phyloP scores from a whole-genome alignment of 2,888 invertebrate species.

The Gymnocheta viridis region DNA sequence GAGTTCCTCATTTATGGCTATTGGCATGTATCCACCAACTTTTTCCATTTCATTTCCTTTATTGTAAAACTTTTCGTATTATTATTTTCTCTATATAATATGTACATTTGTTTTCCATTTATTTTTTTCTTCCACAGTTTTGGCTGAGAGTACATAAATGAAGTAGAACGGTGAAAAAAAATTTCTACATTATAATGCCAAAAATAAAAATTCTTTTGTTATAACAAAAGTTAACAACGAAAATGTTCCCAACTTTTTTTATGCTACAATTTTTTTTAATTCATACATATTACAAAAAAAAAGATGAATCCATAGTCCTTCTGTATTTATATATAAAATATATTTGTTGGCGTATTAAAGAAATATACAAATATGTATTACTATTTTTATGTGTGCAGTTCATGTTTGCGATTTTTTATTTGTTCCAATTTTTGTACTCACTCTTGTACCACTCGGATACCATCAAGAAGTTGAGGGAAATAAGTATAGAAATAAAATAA shows the following conservation, averaged over 20 bases:
- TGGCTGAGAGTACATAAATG: constrained; percentile 16
- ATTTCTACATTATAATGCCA: constrained; percentile 46
- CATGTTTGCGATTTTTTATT: neutral
- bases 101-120: constrained; percentile 7
- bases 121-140: constrained; percentile 21
- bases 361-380: constrained; percentile 37
- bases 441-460: neutral
- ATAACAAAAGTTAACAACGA: constrained; percentile 46
- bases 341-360: constrained; percentile 59
- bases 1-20: constrained; percentile 64
- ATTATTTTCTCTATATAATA: constrained; percentile 56
- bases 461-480: neutral
- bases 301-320: constrained; percentile 29
- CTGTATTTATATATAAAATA: constrained; percentile 50
- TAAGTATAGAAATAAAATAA: neutral
- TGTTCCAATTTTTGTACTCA: constrained; percentile 26
- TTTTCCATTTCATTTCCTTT: constrained; percentile 71
- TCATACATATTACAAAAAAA: constrained; percentile 10
- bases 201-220: constrained; percentile 56
- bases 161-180: constrained; percentile 2
- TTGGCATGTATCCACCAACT: constrained; percentile 67
- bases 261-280: constrained; percentile 2
- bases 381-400: neutral
- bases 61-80: constrained; percentile 72
- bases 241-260: constrained; percentile 45